These are phyloP conservation scores for Neodontobutis hainanensis DNA, from an alignment of 2,113 vertebrate genomes.

Conservation along the genomic window DNA sequence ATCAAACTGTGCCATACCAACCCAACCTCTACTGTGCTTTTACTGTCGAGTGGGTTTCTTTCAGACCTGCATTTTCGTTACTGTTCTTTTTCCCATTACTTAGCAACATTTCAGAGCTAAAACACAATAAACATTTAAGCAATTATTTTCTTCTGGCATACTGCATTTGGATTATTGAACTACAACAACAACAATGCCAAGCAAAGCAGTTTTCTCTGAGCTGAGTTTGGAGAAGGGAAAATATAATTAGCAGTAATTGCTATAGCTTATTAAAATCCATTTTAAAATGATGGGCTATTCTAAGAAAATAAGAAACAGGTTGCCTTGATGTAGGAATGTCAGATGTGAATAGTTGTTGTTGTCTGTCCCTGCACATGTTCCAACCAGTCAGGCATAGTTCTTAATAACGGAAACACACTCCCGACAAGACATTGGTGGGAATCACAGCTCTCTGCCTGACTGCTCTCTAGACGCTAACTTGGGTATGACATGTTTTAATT, in stretches of 20 bases:
- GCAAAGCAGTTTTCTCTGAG: not conserved
- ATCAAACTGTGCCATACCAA: too few species aligned
- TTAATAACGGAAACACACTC: constrained; percentile 20
- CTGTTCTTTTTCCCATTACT: too few species aligned
- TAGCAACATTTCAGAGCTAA: too few species aligned
- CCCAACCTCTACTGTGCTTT: too few species aligned
- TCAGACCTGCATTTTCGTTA: too few species aligned
- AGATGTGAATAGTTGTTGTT: not conserved
- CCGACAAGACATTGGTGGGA: constrained; percentile 23
- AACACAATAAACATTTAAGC: not conserved
- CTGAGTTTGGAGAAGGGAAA: not conserved
- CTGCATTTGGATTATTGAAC: not conserved
- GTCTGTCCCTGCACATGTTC: not conserved
- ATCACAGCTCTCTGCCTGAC: constrained; percentile 42
- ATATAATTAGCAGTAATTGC: constrained; percentile 1
- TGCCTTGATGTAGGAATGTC: not conserved
- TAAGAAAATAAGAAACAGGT: not conserved
- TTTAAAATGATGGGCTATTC: not conserved
- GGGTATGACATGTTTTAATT: constrained; percentile 62
- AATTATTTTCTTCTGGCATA: not conserved
- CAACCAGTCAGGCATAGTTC: constrained; percentile 28
- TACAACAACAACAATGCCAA: not conserved
- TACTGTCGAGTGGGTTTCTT: too few species aligned
- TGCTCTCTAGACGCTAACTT: constrained; percentile 37
- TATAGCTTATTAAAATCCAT: not conserved